Evolutionary conservation across 2,888 invertebrate genomes (phyloP).

Genomic region (Alsophila aescularia): DNA sequence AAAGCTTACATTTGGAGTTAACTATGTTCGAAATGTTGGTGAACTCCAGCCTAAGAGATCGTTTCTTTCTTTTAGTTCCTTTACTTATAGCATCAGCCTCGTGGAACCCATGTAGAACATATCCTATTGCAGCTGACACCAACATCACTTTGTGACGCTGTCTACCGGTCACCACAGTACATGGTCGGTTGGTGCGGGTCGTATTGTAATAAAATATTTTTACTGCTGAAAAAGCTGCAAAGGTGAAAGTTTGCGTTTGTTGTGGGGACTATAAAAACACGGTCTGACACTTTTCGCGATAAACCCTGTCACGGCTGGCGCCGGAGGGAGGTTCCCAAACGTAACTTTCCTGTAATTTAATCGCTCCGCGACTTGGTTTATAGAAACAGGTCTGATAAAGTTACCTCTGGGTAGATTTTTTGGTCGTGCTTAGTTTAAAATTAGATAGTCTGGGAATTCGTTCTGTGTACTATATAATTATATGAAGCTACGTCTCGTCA

Average conservation of each 20-base stretch:
- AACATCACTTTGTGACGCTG: conserved; percentile 6
- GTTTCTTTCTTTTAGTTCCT: too few species aligned
- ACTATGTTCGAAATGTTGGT: too few species aligned
- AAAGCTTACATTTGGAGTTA: too few species aligned
- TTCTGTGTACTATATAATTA: too few species aligned
- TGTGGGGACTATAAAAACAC: conserved; percentile 69
- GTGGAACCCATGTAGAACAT: too few species aligned
- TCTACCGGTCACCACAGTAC: conserved; percentile 30
- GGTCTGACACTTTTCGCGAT: conserved; percentile 74
- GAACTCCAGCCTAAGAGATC: too few species aligned
- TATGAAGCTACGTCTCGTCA: too few species aligned
- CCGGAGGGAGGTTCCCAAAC: conserved; percentile 42
- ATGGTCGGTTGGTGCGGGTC: conserved; percentile 13
- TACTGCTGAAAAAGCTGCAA: conserved; percentile 62
- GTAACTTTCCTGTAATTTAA: conserved; percentile 70
- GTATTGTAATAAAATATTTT: conserved; percentile 65
- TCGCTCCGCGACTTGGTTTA: conserved; percentile 41
- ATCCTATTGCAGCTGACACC: neutral
- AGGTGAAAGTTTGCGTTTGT: conserved; percentile 77
- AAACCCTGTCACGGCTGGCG: conserved; percentile 69
- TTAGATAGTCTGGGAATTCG: conserved; percentile 18
- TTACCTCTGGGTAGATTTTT: conserved; percentile 20
- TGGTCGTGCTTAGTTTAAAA: conserved; percentile 16
- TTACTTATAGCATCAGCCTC: too few species aligned
- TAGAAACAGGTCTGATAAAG: conserved; percentile 29